Percentiles rank a stretch among this genome's conserved stretches.
phyloP scores from a whole-genome alignment of 2,888 invertebrate species.

The Eristalinus aeneus region DNA sequence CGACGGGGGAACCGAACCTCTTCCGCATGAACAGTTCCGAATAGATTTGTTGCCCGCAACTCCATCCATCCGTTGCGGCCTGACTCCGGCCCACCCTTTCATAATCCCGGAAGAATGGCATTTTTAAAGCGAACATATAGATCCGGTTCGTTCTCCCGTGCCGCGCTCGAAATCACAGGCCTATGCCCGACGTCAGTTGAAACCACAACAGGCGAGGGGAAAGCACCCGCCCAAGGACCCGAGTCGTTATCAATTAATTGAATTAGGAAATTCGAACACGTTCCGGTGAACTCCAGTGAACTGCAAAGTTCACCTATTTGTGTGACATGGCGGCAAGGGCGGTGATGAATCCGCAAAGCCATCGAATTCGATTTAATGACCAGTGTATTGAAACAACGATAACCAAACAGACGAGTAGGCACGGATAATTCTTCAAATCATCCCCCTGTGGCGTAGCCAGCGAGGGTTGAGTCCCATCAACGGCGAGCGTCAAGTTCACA shows the following conservation, averaged over 20 bases:
- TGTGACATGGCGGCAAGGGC: background rate
- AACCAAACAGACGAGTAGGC: background rate
- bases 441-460: background rate
- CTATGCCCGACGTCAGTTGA: background rate
- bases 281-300: slow-evolving; percentile 61
- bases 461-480: background rate
- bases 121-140: slow-evolving; percentile 54
- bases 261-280: slow-evolving; percentile 59
- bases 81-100: slow-evolving; percentile 11
- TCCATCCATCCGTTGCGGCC: background rate
- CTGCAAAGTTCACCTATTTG: slow-evolving; percentile 48
- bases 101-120: slow-evolving; percentile 58
- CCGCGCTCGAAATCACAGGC: slow-evolving; percentile 15
- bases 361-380: slow-evolving; percentile 41
- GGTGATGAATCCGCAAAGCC: slow-evolving; percentile 14
- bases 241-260: slow-evolving; percentile 64
- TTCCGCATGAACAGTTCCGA: slow-evolving; percentile 50
- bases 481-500: slow-evolving; percentile 26
- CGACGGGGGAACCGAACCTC: background rate
- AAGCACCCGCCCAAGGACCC: slow-evolving; percentile 15
- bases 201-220: background rate
- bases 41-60: slow-evolving; percentile 6
- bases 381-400: slow-evolving; percentile 25
- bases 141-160: background rate
- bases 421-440: slow-evolving; percentile 8